phyloP scores from a whole-genome alignment of 1,140 invertebrate species.

The Drosophila kanapiae region DNA sequence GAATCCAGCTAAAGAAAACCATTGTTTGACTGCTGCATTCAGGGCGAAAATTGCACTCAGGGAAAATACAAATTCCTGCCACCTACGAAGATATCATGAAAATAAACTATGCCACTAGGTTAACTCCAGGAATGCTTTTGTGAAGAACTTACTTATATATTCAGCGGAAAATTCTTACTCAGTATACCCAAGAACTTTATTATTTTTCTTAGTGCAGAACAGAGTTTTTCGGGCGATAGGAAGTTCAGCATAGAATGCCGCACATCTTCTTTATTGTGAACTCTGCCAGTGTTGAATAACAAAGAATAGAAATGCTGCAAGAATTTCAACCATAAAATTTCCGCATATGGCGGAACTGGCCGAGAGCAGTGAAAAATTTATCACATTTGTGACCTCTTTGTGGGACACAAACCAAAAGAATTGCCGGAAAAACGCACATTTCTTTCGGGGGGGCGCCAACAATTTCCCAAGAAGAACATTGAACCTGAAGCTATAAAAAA shows the following conservation, averaged over 20 bases:
- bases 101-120: not conserved
- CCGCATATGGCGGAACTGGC: constrained; percentile 32
- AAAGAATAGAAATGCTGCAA: constrained; percentile 17
- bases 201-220: not conserved
- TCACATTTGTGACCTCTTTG: constrained; percentile 47
- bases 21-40: constrained; percentile 40
- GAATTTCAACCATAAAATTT: constrained; percentile 30
- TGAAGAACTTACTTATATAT: not conserved
- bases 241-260: constrained; percentile 23
- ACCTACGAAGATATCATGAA: not conserved
- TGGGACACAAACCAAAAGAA: constrained; percentile 31
- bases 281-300: constrained; percentile 25
- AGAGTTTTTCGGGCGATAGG: not conserved
- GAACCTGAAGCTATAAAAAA: constrained; percentile 30
- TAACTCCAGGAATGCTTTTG: no score
- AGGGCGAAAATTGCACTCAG: constrained; percentile 15
- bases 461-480: constrained; percentile 25
- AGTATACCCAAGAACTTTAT: not conserved
- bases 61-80: not conserved
- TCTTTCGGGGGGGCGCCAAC: constrained; percentile 10
- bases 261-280: constrained; percentile 10
- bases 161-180: not conserved
- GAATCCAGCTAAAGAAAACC: constrained; percentile 14
- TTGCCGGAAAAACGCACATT: constrained; percentile 22
- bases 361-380: constrained; percentile 40